A percentile compares a stretch with the other conserved stretches of the same genome.
These are phyloP conservation scores for Accipiter virgatus DNA, from an alignment of 2,113 vertebrate genomes.

Conservation along the genomic window DNA sequence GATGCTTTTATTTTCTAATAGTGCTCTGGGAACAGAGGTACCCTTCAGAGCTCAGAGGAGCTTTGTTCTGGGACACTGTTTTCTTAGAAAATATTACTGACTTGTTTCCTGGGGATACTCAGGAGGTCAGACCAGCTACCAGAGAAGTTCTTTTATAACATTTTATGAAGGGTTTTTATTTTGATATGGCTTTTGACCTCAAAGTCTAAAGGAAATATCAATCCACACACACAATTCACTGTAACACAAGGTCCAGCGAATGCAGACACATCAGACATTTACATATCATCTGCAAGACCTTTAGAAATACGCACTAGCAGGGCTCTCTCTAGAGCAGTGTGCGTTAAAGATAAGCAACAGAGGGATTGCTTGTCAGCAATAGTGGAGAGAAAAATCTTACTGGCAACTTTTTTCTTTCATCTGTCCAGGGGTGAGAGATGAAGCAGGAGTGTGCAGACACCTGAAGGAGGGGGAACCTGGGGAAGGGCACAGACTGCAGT, in stretches of 20 bases:
- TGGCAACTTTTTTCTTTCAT: not conserved
- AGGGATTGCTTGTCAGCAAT: not conserved
- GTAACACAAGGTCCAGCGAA: not conserved
- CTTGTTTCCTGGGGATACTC: not conserved
- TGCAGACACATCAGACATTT: not conserved
- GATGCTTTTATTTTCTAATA: not conserved
- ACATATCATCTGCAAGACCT: not conserved
- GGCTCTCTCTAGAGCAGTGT: not conserved
- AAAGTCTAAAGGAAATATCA: not conserved
- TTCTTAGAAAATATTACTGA: not conserved
- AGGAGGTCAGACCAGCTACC: not conserved
- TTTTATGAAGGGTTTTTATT: not conserved
- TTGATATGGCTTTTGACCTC: constrained; percentile 8
- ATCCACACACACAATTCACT: too few species aligned
- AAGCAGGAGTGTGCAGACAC: not conserved
- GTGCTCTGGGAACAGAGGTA: not conserved
- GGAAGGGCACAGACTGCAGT: not conserved
- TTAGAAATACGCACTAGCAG: not conserved
- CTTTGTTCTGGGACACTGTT: not conserved
- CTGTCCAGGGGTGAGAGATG: not conserved
- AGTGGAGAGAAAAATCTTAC: not conserved
- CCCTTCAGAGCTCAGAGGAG: not conserved
- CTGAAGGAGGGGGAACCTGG: not conserved
- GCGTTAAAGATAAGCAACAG: not conserved
- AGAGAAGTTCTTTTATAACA: not conserved